Evolutionary conservation across 2,888 invertebrate species (phyloP), one percentile per base, ranked within the genome.

Genomic region (Dioctria rufipes): DNA sequence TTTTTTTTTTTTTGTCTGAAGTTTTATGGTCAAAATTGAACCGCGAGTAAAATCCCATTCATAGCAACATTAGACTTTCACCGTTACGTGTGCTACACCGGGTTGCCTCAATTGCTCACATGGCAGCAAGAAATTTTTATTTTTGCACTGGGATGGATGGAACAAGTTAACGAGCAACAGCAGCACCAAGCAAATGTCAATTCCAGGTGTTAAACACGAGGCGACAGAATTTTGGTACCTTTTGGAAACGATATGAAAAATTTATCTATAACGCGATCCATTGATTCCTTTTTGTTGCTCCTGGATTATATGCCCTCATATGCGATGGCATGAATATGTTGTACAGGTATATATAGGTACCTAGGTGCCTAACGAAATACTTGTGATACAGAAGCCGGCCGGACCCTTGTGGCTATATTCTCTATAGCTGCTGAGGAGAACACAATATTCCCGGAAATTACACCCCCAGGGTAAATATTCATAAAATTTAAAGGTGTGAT

Each of bases 401-500:
- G 73, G 73, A 73, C 73, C 73, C 73, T 73, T 73, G 73, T 60
- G 73, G 73, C 13, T 11, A 73, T 49, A 42, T 54, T 73, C 73
- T 73, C 25, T 25, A 25, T 25, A 58, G 51, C 54, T 69, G 69
- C 25, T 25, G 25, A 25, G 25, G 25, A 66, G 46, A 71, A 61
- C 40, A 40, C 63, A 69, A 66, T 79, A 80, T 80, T 79, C 65
- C 78, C 81, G 81, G 79, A 81, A 81, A 81, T 81, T 81, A 81
- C 73, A 81, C 79, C 73, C 73, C 79, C 61, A 79, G 25, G 80
- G 81, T 81, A 80, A 81, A 81, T 79, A 81, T 81, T 79, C 79
- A 81, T 81, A 81, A 81, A 81, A 81, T 81, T 81, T 81, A 80
- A 81, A 81, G 61, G 79, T 79, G 25, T 25, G 73, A 81, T 75